Evolutionary conservation across 2,888 invertebrate genomes (phyloP).

Genomic region (Pycnomerus fuliginosus): DNA sequence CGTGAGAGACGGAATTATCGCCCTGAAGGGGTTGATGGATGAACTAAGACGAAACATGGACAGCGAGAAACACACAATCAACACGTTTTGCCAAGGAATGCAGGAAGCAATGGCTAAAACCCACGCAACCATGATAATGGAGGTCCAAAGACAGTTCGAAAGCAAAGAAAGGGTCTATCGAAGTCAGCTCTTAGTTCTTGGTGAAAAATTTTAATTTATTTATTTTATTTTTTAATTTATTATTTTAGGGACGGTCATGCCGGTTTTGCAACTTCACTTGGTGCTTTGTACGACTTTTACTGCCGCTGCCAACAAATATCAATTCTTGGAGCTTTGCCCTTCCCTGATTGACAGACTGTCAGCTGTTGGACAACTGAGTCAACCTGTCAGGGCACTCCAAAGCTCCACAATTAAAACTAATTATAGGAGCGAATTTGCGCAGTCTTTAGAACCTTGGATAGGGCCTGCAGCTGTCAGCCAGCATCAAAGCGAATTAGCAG

Average conservation of each 20-base stretch:
- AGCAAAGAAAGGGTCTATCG: constrained; percentile 52
- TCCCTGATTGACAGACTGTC: constrained; percentile 66
- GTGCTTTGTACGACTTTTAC: constrained; percentile 71
- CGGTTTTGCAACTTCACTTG: constrained; percentile 68
- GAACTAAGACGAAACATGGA: constrained; percentile 67
- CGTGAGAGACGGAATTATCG: constrained; percentile 66
- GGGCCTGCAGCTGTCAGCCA: constrained; percentile 52
- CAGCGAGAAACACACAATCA: constrained; percentile 65
- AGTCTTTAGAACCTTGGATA: constrained; percentile 63
- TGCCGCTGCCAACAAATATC: constrained; percentile 70
- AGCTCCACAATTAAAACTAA: constrained; percentile 58
- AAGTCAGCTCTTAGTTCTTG: constrained; percentile 47
- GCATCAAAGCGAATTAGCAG: constrained; percentile 50
- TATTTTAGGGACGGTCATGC: constrained; percentile 62
- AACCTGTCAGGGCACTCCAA: constrained; percentile 60
- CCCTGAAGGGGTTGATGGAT: constrained; percentile 65
- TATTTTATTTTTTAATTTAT: neutral
- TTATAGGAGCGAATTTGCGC: constrained; percentile 65
- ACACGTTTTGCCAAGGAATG: constrained; percentile 64
- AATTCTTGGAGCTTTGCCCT: constrained; percentile 70
- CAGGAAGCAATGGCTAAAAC: constrained; percentile 68
- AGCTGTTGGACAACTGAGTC: constrained; percentile 65
- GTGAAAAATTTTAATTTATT: constrained; percentile 25
- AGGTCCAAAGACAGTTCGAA: constrained; percentile 65
- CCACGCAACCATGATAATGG: constrained; percentile 64